Evolutionary conservation across 2,888 invertebrate genomes (phyloP).

Genomic region (Frankliniella intonsa): DNA sequence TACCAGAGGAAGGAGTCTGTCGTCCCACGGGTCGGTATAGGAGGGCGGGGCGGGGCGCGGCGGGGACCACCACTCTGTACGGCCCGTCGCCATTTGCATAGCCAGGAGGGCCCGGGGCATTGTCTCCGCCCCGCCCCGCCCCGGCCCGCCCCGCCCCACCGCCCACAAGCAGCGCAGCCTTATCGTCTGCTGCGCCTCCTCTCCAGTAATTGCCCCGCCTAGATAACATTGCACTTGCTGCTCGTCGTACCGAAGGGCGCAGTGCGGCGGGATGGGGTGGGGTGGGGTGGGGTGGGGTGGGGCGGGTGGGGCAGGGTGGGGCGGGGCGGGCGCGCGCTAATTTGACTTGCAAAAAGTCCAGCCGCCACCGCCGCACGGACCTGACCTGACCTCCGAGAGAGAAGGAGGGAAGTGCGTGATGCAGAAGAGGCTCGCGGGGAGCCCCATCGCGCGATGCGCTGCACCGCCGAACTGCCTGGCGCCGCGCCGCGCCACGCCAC

Average conservation of each 20-base stretch:
- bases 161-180: no score
- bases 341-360: neutral
- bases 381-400: no score
- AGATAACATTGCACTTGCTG: neutral
- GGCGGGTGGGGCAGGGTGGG: neutral
- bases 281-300: neutral
- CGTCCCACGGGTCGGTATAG: neutral
- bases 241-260: neutral
- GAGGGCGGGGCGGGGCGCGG: neutral
- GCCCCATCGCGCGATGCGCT: no score
- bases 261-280: neutral
- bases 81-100: no score
- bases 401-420: no score
- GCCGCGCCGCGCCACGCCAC: no score
- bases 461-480: no score
- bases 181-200: no score
- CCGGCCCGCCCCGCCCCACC: neutral
- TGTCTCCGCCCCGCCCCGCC: neutral
- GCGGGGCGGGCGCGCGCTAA: neutral
- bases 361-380: no score
- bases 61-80: no score
- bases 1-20: neutral
- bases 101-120: neutral
- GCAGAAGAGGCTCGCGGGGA: no score
- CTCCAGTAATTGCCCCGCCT: no score